Conservation (phyloP, 2,888 invertebrate genomes). For the Cosmia pyralina region DNA sequence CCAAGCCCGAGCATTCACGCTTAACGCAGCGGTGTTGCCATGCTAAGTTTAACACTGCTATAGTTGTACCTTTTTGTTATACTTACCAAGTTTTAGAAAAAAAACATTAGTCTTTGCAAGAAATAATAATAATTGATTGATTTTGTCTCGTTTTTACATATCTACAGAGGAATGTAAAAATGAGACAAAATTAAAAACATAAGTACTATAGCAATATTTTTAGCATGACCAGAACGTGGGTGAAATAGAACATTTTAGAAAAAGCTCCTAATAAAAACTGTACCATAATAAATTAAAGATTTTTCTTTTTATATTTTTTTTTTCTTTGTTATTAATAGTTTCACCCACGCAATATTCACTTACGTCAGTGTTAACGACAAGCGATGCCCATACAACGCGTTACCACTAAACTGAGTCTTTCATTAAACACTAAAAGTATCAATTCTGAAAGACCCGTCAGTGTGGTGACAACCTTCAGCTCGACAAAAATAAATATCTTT, state of each 20-base stretch:
- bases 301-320: not conserved
- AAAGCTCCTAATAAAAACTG: not conserved
- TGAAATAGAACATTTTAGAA: conserved; percentile 36
- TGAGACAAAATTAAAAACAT: conserved; percentile 27
- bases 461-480: conserved; percentile 69
- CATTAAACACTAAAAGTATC: conserved; percentile 45
- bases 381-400: conserved; percentile 89
- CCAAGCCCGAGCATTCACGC: conserved; percentile 90
- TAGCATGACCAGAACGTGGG: conserved; percentile 64
- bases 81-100: conserved; percentile 24
- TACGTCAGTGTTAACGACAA: conserved; percentile 89
- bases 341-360: conserved; percentile 75
- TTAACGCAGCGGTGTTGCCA: conserved; percentile 82
- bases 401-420: conserved; percentile 69
- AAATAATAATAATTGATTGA: conserved; percentile 1
- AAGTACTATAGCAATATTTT: conserved; percentile 62
- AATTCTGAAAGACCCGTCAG: conserved; percentile 72
- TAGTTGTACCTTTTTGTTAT: conserved; percentile 37
- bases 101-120: not conserved
- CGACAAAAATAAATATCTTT: conserved; percentile 62
- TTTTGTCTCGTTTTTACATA: conserved; percentile 53
- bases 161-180: conserved; percentile 51
- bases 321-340: conserved; percentile 49
- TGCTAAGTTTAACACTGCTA: conserved; percentile 66
- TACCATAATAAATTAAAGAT: accelerated